Base-by-base conservation (phyloP, 2,113 vertebrate species). In the Lutjanus erythropterus region DNA sequence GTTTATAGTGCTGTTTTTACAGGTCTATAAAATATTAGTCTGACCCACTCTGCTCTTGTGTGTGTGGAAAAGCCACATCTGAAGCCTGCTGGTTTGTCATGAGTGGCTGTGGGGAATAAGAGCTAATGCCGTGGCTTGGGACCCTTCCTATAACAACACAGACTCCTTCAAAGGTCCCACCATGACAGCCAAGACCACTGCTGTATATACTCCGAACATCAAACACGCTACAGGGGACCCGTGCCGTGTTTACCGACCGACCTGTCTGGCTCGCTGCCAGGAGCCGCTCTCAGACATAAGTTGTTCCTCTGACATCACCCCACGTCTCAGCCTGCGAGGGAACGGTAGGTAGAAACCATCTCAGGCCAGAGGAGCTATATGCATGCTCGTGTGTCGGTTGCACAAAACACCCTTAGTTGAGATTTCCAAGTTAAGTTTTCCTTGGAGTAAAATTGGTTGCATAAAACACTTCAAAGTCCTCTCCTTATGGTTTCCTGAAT, bases 1-100 rank as follows among this genome's bases (percentile, higher is more conserved):
- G 91, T 95, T 95, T 94, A 92, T 93, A 87, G 84, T 91, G 77
- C 84, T 94, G 90, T 87, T 94, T 95, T 95, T 91, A 94, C 88
- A 91, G 91, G 90, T 93, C 89, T 90, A 89, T 94, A 93, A 95
- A 94, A 93, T 93, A 94, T 93, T 90, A 94, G 90, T 89, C 87
- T 90, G 83, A 92, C 88, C 91, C 89, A 89, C 94, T 93, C 83
- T 59, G 76, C 84, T 93, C 89, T 91, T 92, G 88, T 92, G 89
- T 88, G 92, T 85, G 86, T 88, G 85, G 85, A 91, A 92, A 94
- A 91, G 86, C 88, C 92, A 94, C 91, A 93, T 94, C 88, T 93
- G 87, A 93, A 88, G 78, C 86, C 72, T 71, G 80, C 79, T 89
- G 92, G 90, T 89, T 90, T 93, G 91, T 94, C 91, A 85, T 91